phyloP scores from a whole-genome alignment of 2,113 vertebrate genomes.

The Panthera uncia region DNA sequence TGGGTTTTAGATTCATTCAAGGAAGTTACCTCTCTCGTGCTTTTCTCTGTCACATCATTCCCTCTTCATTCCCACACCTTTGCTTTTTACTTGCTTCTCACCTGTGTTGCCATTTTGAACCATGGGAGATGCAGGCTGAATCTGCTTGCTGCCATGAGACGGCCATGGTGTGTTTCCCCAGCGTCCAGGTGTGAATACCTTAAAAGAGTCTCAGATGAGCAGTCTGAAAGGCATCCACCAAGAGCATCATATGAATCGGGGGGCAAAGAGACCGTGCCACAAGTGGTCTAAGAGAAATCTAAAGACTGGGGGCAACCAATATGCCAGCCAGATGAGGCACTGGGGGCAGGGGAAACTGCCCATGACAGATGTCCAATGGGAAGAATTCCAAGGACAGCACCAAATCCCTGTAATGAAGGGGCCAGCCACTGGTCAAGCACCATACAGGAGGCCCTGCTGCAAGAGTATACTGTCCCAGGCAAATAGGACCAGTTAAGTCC shows the following conservation, averaged over 20 bases:
- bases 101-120: neutral
- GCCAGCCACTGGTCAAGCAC: neutral
- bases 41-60: neutral
- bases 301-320: rapidly evolving
- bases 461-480: neutral
- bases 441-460: neutral
- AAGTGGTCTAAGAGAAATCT: neutral
- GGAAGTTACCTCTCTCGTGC: neutral
- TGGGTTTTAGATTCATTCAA: neutral
- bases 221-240: neutral
- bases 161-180: neutral
- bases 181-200: neutral
- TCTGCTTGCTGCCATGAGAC: neutral
- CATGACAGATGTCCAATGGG: neutral
- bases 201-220: neutral
- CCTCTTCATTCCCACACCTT: neutral
- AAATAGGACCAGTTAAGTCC: neutral
- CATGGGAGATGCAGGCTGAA: neutral
- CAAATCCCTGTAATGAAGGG: neutral
- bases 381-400: neutral
- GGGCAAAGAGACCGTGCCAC: neutral
- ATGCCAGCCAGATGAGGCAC: too few species aligned
- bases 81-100: neutral
- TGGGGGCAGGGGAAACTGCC: neutral
- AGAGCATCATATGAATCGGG: neutral